Evolutionary conservation across 2,888 invertebrate species (phyloP).

Genomic region (Sminthurides aquaticus): DNA sequence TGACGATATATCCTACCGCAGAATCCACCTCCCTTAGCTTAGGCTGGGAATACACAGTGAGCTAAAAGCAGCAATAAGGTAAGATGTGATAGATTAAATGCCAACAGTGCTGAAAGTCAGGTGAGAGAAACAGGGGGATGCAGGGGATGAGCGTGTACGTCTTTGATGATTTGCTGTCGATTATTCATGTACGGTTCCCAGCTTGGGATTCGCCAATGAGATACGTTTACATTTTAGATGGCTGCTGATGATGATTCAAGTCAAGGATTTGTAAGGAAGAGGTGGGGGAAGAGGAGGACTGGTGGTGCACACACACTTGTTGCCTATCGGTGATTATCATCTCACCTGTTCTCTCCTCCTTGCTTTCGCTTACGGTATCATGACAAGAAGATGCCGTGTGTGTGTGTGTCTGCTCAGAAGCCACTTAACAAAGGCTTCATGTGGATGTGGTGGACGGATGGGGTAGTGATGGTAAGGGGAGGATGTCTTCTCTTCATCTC

Average conservation of each 20-base stretch:
- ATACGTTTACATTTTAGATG: background rate
- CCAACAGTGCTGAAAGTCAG: no score
- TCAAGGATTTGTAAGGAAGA: background rate
- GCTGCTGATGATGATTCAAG: background rate
- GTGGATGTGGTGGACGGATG: no score
- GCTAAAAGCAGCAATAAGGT: no score
- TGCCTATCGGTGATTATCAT: background rate
- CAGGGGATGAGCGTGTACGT: no score
- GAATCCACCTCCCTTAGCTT: no score
- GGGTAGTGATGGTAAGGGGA: background rate
- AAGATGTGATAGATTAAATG: no score
- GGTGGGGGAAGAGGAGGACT: background rate
- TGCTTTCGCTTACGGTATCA: background rate
- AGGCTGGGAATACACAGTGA: no score
- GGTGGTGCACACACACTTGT: background rate
- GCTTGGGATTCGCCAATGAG: slow-evolving; percentile 4
- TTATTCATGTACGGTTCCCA: background rate
- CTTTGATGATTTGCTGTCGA: background rate
- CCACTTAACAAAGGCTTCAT: background rate
- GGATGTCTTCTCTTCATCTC: no score
- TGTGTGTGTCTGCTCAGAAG: no score
- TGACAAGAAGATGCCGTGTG: background rate
- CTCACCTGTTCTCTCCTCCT: slow-evolving; percentile 10
- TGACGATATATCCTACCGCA: no score
- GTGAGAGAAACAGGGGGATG: no score